These are phyloP conservation scores for Apis dorsata DNA, from an alignment of 1,140 invertebrate genomes.

Conservation along the genomic window DNA sequence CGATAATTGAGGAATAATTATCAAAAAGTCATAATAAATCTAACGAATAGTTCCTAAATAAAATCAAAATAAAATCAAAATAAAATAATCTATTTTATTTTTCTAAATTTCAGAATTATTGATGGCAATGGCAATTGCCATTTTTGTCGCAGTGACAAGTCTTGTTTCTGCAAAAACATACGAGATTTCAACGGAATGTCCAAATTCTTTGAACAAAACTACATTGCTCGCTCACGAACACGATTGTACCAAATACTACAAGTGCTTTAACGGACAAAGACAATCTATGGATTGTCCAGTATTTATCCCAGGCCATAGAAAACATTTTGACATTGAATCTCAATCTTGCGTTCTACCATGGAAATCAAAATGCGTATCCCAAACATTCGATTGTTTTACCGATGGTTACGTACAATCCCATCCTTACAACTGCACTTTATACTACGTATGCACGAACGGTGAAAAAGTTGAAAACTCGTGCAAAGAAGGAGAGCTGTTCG, in stretches of 20 bases:
- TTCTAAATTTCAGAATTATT: neutral
- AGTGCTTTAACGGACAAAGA: constrained; percentile 58
- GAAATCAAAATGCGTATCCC: constrained; percentile 53
- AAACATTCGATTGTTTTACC: too few relatives aligned
- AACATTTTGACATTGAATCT: constrained; percentile 72
- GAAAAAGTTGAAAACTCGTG: constrained; percentile 64
- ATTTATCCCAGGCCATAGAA: constrained; percentile 60
- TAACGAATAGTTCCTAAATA: too few relatives aligned
- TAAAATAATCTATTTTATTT: neutral
- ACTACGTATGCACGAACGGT: constrained; percentile 72
- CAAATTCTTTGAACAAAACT: neutral
- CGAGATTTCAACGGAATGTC: constrained; percentile 42
- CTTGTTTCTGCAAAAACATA: too few relatives aligned
- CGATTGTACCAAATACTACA: constrained; percentile 70
- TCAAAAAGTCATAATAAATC: too few relatives aligned
- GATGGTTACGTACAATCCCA: neutral
- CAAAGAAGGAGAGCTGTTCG: constrained; percentile 71
- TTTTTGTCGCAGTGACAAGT: neutral
- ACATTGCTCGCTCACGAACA: constrained; percentile 57
- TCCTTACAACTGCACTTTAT: constrained; percentile 40
- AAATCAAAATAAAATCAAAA: too few relatives aligned
- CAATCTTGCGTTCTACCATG: constrained; percentile 71
- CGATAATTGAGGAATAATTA: too few relatives aligned
- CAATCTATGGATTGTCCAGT: neutral
- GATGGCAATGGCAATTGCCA: rapidly evolving